These are phyloP conservation scores for Tetramorium parvispinum DNA, from an alignment of 1,140 invertebrate genomes.

Conservation along the genomic window DNA sequence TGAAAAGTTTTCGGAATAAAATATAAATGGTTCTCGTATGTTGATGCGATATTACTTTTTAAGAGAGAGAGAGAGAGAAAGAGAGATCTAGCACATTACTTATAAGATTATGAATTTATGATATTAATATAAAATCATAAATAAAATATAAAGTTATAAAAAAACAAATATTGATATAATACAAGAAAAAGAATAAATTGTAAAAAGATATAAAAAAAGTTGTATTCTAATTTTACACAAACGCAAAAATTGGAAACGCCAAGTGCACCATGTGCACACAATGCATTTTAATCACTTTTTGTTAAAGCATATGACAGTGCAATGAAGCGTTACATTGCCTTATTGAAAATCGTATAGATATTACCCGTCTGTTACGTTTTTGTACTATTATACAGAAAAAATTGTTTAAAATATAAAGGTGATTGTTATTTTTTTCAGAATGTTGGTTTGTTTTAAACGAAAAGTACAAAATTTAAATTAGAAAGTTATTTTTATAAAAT, in stretches of 20 bases:
- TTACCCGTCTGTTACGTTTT: not conserved
- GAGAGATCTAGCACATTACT: not conserved
- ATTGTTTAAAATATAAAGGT: not conserved
- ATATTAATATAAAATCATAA: not conserved
- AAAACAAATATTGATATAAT: not conserved
- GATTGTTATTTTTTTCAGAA: not conserved
- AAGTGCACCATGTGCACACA: not conserved
- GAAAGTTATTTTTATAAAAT: not conserved
- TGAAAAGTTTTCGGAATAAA: too few relatives aligned
- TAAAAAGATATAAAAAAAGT: not conserved
- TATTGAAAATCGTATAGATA: not conserved
- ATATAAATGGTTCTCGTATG: too few relatives aligned
- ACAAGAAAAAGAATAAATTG: not conserved
- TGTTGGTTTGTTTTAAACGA: not conserved
- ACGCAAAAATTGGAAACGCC: not conserved
- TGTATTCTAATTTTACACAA: not conserved
- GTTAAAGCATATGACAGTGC: not conserved
- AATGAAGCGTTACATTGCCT: not conserved
- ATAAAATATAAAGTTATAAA: conserved; percentile 1
- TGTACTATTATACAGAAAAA: not conserved
- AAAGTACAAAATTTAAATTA: too few relatives aligned
- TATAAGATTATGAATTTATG: not conserved
- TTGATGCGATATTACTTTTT: not conserved
- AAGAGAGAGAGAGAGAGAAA: not conserved
- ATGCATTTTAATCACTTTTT: not conserved